Base-by-base conservation (phyloP, 2,888 invertebrate species). In the Ophion slaviceki region DNA sequence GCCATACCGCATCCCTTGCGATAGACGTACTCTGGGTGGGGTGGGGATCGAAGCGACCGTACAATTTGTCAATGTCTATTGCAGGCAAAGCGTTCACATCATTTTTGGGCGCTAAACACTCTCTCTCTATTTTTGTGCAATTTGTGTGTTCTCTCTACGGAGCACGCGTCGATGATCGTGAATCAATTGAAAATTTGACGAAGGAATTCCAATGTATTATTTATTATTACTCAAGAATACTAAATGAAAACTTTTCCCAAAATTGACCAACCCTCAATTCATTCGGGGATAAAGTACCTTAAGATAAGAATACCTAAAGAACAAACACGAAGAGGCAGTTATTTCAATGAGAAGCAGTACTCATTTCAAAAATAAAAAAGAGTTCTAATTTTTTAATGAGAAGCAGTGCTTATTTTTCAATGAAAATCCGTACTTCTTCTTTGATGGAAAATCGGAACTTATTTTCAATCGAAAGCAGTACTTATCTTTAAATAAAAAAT, bases 11-110 rank as follows among this genome's bases (percentile, higher is more conserved):
- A 74, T 40, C n/a, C 20, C 17, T 61, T 24, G 17, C 4, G 32
- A 4, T 14, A 62, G 3, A 45, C 36, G 24, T 24, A 20, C 59
- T 53, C 11, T n/a, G 20, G 24, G 14, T 59, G 28, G 14, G 11
- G 66, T 74, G 78, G 62, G n/a, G 24, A 36, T 4, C 4, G 17
- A 11, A 7, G 45, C 17, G 62, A 53, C 59, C 24, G 36, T 79
- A 90, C 89, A 88, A 92, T 92, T 91, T 88, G 88, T 92, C 92
- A 92, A 88, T 91, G 92, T 92, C 92, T 88, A 88, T 79, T 64
- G 84, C 91, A 92, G 86, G 87, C 90, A 87, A 89, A 72, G 85
- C 84, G 87, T 92, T 92, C 92, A 90, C 92, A 92, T 89, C 88
- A 88, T 86, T 89, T 86, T 24, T 64, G 47, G 64, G 32, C n/a